Conservation (phyloP, 1,140 invertebrate genomes). For the Lordiphosa mommai region DNA sequence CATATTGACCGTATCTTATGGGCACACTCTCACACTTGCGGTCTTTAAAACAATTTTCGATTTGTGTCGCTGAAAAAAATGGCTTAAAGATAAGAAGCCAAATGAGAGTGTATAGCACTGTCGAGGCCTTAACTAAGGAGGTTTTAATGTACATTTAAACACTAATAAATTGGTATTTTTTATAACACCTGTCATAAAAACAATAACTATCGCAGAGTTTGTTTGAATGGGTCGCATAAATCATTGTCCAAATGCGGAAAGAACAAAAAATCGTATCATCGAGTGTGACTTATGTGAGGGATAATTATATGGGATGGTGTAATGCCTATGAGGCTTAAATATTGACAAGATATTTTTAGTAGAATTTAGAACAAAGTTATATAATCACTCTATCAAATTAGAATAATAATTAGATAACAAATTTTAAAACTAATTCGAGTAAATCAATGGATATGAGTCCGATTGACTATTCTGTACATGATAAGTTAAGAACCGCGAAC, state of each 20-base stretch:
- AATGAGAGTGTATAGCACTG: slow-evolving; percentile 2
- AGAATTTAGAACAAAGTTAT: no score
- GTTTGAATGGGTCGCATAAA: slow-evolving; percentile 18
- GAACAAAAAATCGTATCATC: slow-evolving; percentile 3
- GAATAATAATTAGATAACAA: no score
- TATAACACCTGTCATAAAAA: slow-evolving; percentile 69
- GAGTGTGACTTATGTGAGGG: not conserved
- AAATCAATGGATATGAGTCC: no score
- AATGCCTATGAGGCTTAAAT: no score
- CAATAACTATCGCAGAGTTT: slow-evolving; percentile 4
- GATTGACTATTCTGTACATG: no score
- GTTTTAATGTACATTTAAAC: slow-evolving; percentile 74
- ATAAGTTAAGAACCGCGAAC: no score
- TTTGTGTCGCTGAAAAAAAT: slow-evolving; percentile 43
- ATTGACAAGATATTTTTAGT: no score
- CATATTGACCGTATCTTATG: slow-evolving; percentile 6
- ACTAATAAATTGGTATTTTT: slow-evolving; percentile 69
- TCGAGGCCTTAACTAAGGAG: slow-evolving; percentile 40
- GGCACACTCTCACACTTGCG: slow-evolving; percentile 7
- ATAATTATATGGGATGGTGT: not conserved
- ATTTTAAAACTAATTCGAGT: no score
- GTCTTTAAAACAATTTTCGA: slow-evolving; percentile 57
- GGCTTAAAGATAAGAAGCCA: slow-evolving; percentile 44
- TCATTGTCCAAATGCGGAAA: slow-evolving; percentile 25
- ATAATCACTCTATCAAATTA: no score